Base-by-base conservation (phyloP, 2,113 vertebrate species). In the Ictalurus punctatus region DNA sequence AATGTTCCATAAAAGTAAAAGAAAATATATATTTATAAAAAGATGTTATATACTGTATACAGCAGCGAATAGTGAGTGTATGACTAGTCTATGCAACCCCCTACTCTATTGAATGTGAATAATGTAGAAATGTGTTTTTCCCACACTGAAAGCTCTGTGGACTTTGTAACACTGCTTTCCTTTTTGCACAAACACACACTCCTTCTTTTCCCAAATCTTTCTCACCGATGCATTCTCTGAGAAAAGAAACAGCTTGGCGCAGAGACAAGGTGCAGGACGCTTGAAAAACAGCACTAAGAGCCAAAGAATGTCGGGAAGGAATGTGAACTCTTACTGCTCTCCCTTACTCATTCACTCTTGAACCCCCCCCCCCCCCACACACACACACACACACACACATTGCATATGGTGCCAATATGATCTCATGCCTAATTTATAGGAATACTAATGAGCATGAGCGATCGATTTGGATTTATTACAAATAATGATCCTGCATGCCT, bases 301-400 rank as follows among this genome's bases (percentile, higher is more conserved):
- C 88, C 93, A 91, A 88, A 87, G 85, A 54, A 90, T 90, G 87
- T 67, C 13, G 67, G 56, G 86, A 86, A 91, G 92, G 92, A 94
- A 92, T 92, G 92, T 90, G 90, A 92, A 90, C 85, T 67, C 91
- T 91, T 90, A 87, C 92, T 90, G 83, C 83, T 90, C 88, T 93
- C 92, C 92, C 90, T 90, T 93, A 91, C 69, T 87, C 71, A 69
- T 48, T 89, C 85, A 78, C 67, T 85, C 37, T 63, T 16, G 6
- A 10, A 73, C 67, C 69, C 34, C 34, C 83, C 80, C 79, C 69
- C 86, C n/a, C 30, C n/a, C 21, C 19, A 34, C 25, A 52, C 76
- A 79, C 27, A 54, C 78, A 34, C 76, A 79, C 30, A 59, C 17
- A 44, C 4, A 79, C 25, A 54, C 48, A 56, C 4, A 25, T 2